Base-by-base conservation (phyloP, 2,888 invertebrate genomes). In the Brenthis ino region DNA sequence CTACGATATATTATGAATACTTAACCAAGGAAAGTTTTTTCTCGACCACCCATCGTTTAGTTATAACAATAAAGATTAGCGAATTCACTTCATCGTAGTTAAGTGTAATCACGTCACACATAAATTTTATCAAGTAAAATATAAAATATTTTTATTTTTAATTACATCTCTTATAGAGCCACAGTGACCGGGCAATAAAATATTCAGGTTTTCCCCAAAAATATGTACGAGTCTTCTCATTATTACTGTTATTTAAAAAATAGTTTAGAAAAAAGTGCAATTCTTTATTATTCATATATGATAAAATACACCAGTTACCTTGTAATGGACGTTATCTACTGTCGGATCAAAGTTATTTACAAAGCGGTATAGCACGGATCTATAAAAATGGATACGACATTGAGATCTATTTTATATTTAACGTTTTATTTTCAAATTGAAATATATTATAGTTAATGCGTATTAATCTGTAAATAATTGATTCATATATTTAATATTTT, bases 251-350 rank as follows among this genome's bases (percentile, higher is more conserved):
- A 73, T 73, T 73, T 72, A 68, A 72, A 71, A 67, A 68, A 74
- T 70, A 75, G 74, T 75, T 76, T 76, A 74, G 73, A 74, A 75
- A 73, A 75, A 75, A 76, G 75, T 76, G 75, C 77, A 76, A 80
- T 80, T 77, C 72, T 82, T 86, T 86, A 84, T 83, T 87, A 87
- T 87, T 85, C 86, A 85, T 84, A 80, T 82, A 84, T 77, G 77
- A 75, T 75, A 78, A 81, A 82, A 85, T 82, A 85, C 85, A 82
- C 78, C 82, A 77, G 80, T 81, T 82, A 79, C 80, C 82, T 82
- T 85, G 85, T 87, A 86, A 87, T 87, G 79, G 75, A 76, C 76
- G 81, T 77, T 83, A 81, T 82, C 85, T 82, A 75, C 79, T 65
- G 77, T 78, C 80, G 77, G 80, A 87, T 86, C 87, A 79, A 81